phyloP scores from a whole-genome alignment of 2,113 vertebrate genomes.

The Antechinus flavipes region DNA sequence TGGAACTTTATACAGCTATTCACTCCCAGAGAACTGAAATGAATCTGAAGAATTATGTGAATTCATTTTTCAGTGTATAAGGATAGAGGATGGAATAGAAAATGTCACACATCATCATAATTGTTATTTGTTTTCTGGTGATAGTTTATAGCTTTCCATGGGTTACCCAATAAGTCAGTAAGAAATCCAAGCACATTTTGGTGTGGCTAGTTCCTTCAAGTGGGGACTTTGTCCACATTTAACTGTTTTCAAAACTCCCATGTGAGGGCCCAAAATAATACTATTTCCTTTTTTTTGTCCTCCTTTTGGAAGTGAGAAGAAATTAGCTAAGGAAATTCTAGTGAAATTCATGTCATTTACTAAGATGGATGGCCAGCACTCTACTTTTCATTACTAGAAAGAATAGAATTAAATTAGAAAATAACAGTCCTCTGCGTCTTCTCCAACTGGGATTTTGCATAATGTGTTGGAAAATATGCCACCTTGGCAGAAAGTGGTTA shows the following conservation, averaged over 20 bases:
- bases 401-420: conserved; percentile 90
- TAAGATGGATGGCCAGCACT: conserved; percentile 86
- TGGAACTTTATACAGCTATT: conserved; percentile 38
- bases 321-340: conserved; percentile 89
- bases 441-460: conserved; percentile 87
- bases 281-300: conserved; percentile 72
- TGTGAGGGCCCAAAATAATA: conserved; percentile 78
- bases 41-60: conserved; percentile 53
- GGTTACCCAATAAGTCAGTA: conserved; percentile 76
- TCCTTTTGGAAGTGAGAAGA: conserved; percentile 83
- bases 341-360: conserved; percentile 90
- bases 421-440: conserved; percentile 88
- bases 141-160: conserved; percentile 69
- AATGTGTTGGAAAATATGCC: conserved; percentile 89
- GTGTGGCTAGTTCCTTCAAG: conserved; percentile 71
- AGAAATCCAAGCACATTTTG: conserved; percentile 72
- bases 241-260: conserved; percentile 81
- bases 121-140: conserved; percentile 70
- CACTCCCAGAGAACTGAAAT: conserved; percentile 39
- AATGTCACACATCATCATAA: conserved; percentile 63
- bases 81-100: conserved; percentile 66
- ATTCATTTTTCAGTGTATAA: conserved; percentile 55
- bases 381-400: conserved; percentile 90
- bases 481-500: conserved; percentile 84
- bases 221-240: conserved; percentile 77